These are phyloP conservation scores for Gymnosoma rotundatum DNA, from an alignment of 2,888 invertebrate species.

Conservation along the genomic window DNA sequence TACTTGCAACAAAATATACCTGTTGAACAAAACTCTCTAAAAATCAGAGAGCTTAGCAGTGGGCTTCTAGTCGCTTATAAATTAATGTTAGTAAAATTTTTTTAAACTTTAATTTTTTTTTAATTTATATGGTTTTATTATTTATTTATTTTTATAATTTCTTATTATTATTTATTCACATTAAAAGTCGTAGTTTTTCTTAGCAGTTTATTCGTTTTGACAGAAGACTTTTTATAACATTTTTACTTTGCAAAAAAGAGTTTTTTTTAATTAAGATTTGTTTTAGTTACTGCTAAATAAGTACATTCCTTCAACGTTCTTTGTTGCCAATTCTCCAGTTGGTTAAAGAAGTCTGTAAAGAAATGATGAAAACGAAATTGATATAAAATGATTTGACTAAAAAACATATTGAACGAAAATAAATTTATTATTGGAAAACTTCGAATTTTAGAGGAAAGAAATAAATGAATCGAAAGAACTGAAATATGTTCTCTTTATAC, in stretches of 20 bases:
- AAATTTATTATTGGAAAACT: too few species aligned
- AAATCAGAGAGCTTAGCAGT: neutral
- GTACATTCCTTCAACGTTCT: conserved; percentile 23
- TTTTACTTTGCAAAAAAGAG: neutral
- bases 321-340: conserved; percentile 62
- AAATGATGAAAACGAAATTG: neutral
- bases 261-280: neutral
- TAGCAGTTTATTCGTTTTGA: neutral
- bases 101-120: neutral
- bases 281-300: neutral
- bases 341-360: conserved; percentile 48
- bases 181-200: neutral
- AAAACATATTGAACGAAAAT: too few species aligned
- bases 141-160: neutral
- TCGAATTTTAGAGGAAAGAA: too few species aligned
- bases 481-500: too few species aligned
- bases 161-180: too few species aligned
- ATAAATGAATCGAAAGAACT: too few species aligned
- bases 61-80: too few species aligned
- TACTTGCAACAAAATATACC: neutral
- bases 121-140: neutral
- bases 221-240: neutral
- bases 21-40: neutral
- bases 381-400: neutral
- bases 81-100: too few species aligned